Percentiles rank a stretch among this genome's conserved stretches.
These are phyloP conservation scores for Stictonetta naevosa DNA, from an alignment of 2,113 vertebrate species.

Conservation along the genomic window DNA sequence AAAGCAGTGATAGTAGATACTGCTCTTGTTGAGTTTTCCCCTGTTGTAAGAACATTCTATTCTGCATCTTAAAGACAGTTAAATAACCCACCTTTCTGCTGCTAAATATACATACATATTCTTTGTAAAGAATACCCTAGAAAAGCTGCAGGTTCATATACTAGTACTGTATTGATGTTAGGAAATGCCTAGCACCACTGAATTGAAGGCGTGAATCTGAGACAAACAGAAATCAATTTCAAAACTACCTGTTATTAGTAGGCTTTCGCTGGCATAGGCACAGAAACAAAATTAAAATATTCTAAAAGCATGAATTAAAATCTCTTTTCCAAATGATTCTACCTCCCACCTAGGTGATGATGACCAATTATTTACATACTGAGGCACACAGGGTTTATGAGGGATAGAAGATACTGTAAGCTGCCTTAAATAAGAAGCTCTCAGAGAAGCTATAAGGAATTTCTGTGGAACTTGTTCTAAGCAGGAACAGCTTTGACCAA, in stretches of 20 bases:
- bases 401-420: not conserved
- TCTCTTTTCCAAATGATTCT: not conserved
- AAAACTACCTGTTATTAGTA: not conserved
- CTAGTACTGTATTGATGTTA: not conserved
- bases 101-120: not conserved
- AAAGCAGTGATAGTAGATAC: not conserved
- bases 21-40: not conserved
- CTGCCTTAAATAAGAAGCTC: not conserved
- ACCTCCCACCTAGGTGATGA: not conserved
- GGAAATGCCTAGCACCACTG: not conserved
- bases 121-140: not conserved
- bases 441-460: not conserved
- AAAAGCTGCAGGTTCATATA: not conserved
- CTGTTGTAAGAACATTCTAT: not conserved
- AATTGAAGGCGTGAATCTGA: not conserved
- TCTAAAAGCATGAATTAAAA: not conserved
- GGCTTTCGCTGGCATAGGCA: not conserved
- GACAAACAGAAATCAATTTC: not conserved
- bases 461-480: not conserved
- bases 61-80: not conserved
- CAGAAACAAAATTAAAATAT: not conserved
- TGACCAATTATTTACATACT: not conserved
- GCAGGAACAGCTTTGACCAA: not conserved
- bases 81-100: not conserved
- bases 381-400: not conserved